A percentile compares a stretch with the other conserved stretches of the same genome.
Evolutionary conservation across 1,140 invertebrate species (phyloP).

Genomic region (Heliconius melpomene): DNA sequence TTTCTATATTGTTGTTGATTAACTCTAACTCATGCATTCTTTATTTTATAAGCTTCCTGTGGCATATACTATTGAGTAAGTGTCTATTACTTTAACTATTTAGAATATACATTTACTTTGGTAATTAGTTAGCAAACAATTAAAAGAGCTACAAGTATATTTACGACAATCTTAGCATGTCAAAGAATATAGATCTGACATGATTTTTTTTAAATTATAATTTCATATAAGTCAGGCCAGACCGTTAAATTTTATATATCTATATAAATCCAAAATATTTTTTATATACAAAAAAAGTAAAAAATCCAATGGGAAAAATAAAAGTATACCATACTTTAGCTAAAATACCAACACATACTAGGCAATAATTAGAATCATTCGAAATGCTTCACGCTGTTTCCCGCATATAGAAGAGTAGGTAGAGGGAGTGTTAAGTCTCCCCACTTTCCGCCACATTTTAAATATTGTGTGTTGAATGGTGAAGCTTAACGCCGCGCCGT

Average conservation of each 20-base stretch:
- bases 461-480: too few species aligned
- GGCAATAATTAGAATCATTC: neutral
- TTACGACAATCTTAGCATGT: neutral
- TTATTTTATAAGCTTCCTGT: too few species aligned
- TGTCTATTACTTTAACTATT: neutral
- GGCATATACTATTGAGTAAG: neutral
- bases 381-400: neutral
- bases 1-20: neutral
- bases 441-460: too few species aligned
- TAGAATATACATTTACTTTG: neutral
- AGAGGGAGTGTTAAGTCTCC: too few species aligned
- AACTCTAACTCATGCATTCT: too few species aligned
- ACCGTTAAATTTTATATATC: neutral
- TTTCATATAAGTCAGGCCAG: neutral
- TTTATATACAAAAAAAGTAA: conserved; percentile 1
- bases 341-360: neutral
- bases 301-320: conserved; percentile 7
- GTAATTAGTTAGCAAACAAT: neutral
- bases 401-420: too few species aligned
- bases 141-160: neutral
- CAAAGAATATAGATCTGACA: neutral
- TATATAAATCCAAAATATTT: neutral
- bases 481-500: too few species aligned
- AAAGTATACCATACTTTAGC: neutral
- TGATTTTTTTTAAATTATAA: neutral